Evolutionary conservation across 2,113 vertebrate species (phyloP).

Genomic region (Phrynosoma platyrhinos): DNA sequence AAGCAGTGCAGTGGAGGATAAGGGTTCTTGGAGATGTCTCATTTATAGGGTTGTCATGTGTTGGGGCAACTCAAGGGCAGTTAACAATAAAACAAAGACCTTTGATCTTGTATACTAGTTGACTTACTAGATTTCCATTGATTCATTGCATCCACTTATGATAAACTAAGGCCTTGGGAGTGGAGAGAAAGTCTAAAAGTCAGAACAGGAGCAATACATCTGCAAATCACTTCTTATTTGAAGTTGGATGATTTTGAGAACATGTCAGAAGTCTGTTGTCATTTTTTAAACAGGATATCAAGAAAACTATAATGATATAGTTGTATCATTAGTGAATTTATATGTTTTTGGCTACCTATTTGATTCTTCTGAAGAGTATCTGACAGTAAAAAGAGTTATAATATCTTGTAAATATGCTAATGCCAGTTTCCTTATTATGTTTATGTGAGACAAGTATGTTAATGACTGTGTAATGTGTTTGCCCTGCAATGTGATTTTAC

Average conservation of each 20-base stretch:
- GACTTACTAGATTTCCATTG: no score
- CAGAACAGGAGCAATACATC: not conserved
- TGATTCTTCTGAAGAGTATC: constrained; percentile 18
- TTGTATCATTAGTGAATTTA: not conserved
- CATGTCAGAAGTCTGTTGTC: no score
- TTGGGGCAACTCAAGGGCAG: no score
- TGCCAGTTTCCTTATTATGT: constrained; percentile 48
- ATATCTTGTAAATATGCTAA: constrained; percentile 49
- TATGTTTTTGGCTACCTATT: constrained; percentile 20
- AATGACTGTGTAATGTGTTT: constrained; percentile 67
- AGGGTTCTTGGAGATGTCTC: no score
- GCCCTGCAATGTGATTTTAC: constrained; percentile 55
- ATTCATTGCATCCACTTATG: no score
- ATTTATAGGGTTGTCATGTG: no score
- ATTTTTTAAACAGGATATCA: not conserved
- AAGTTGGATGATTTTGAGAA: not conserved
- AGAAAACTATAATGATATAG: not conserved
- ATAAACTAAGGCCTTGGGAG: not conserved
- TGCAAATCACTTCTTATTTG: not conserved
- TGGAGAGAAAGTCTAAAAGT: not conserved
- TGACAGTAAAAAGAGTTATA: constrained; percentile 40
- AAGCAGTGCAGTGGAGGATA: no score
- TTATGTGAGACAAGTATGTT: constrained; percentile 55
- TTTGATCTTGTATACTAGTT: no score
- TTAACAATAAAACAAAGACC: no score